A percentile compares a stretch with the other conserved stretches of the same genome.
Evolutionary conservation across 2,888 invertebrate species (phyloP).

Genomic region (Tetrapedia diversipes): DNA sequence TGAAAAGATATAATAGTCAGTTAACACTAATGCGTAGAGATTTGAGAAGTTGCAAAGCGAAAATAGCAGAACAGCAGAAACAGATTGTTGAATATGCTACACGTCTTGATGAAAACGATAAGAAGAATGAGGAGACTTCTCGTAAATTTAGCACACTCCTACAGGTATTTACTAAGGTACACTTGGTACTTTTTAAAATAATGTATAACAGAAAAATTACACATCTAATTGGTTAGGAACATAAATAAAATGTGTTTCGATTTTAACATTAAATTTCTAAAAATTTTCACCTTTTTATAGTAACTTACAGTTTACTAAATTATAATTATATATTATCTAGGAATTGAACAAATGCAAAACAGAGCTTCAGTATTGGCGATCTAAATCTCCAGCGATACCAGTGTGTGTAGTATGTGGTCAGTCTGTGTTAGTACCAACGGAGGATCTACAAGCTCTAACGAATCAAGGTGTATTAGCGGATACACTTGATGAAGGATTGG

Average conservation of each 20-base stretch:
- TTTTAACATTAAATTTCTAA: slow-evolving; percentile 13
- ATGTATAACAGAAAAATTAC: slow-evolving; percentile 1
- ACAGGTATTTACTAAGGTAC: slow-evolving; percentile 85
- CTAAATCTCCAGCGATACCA: slow-evolving; percentile 91
- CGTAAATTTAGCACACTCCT: slow-evolving; percentile 94
- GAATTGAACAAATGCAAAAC: slow-evolving; percentile 96
- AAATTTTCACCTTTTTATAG: background rate
- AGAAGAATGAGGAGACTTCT: slow-evolving; percentile 95
- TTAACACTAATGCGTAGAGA: slow-evolving; percentile 91
- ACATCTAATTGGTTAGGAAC: background rate
- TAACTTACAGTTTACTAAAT: background rate
- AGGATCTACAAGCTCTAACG: slow-evolving; percentile 86
- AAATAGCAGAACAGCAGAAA: slow-evolving; percentile 93
- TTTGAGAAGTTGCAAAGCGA: slow-evolving; percentile 90
- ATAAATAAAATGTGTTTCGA: slow-evolving; percentile 2
- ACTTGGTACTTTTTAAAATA: slow-evolving; percentile 53
- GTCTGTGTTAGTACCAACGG: slow-evolving; percentile 85
- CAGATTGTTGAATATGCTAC: slow-evolving; percentile 92
- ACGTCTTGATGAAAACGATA: slow-evolving; percentile 94
- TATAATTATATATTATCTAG: slow-evolving; percentile 82
- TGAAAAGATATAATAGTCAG: slow-evolving; percentile 94
- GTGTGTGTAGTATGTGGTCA: slow-evolving; percentile 90
- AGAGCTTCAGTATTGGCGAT: slow-evolving; percentile 95
- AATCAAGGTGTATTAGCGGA: slow-evolving; percentile 86
- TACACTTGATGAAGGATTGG: slow-evolving; percentile 82